Evolutionary conservation across 2,888 invertebrate genomes (phyloP).

Genomic region (Torymus tubicola): DNA sequence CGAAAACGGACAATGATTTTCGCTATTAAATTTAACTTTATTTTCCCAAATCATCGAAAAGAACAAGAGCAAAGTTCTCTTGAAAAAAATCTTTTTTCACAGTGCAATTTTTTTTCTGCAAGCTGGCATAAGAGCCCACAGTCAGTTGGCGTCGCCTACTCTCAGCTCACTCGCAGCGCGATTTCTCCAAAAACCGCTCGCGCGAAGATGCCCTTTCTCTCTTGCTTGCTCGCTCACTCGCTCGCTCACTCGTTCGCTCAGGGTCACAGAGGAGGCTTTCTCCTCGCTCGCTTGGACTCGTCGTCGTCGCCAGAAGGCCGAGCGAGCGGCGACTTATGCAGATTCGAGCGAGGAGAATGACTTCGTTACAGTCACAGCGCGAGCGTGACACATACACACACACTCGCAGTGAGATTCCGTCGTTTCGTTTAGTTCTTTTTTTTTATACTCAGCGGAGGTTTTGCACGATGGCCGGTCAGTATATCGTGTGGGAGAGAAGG

Average conservation of each 20-base stretch:
- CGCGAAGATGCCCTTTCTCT: constrained; percentile 20
- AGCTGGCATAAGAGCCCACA: too few relatives aligned
- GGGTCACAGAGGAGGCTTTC: constrained; percentile 53
- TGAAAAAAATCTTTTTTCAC: too few relatives aligned
- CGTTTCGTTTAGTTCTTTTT: constrained; percentile 12
- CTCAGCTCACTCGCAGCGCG: constrained; percentile 8
- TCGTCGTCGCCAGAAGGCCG: constrained; percentile 34
- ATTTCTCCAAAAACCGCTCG: constrained; percentile 48
- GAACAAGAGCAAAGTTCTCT: too few relatives aligned
- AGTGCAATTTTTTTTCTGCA: too few relatives aligned
- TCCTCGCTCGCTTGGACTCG: constrained; percentile 34
- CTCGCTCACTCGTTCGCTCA: constrained; percentile 30
- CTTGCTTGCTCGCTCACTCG: background rate
- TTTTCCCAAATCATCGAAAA: too few relatives aligned
- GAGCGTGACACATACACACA: constrained; percentile 7
- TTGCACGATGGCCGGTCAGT: too few relatives aligned
- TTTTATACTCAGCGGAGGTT: too few relatives aligned
- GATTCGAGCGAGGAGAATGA: constrained; percentile 53
- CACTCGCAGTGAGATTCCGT: background rate
- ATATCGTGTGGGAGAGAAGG: too few relatives aligned
- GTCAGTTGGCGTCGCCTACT: too few relatives aligned
- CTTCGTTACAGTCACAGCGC: constrained; percentile 49
- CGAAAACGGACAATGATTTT: too few relatives aligned
- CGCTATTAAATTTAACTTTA: too few relatives aligned
- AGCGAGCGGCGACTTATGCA: constrained; percentile 51